A percentile compares a stretch with the other conserved stretches of the same genome.
Evolutionary conservation across 2,113 vertebrate species (phyloP).

Genomic region (Piliocolobus tephrosceles): DNA sequence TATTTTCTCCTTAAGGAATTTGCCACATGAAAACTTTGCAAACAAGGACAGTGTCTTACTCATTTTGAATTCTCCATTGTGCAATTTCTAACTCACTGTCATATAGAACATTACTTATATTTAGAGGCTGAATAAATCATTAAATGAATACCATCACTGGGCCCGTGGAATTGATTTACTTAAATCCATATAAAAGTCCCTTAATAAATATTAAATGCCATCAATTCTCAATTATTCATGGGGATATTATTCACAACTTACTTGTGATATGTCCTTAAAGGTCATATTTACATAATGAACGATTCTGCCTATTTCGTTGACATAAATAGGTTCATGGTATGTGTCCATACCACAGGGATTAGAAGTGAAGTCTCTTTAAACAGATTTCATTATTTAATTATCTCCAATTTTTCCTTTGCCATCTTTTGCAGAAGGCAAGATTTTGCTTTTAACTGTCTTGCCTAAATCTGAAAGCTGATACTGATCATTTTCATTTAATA

Average conservation of each 20-base stretch:
- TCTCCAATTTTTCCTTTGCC: neutral
- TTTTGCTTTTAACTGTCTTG: slow-evolving; percentile 10
- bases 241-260: slow-evolving; percentile 58
- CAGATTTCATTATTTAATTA: slow-evolving; percentile 51
- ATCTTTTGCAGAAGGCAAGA: neutral
- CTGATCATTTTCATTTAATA: neutral
- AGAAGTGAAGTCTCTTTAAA: slow-evolving; percentile 12
- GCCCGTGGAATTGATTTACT: slow-evolving; percentile 14
- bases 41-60: neutral
- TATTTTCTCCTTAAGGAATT: slow-evolving; percentile 21
- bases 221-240: slow-evolving; percentile 72
- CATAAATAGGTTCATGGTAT: slow-evolving; percentile 31
- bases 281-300: slow-evolving; percentile 75
- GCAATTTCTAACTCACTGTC: neutral
- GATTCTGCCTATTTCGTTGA: slow-evolving; percentile 24
- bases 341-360: neutral
- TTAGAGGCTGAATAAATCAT: slow-evolving; percentile 36
- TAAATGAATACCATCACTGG: slow-evolving; percentile 29
- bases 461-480: slow-evolving; percentile 17
- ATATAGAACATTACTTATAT: neutral
- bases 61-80: slow-evolving; percentile 6
- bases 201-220: slow-evolving; percentile 77
- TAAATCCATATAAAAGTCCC: slow-evolving; percentile 44
- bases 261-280: slow-evolving; percentile 50
- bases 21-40: neutral